These are phyloP conservation scores for Tetragnatha versicolor DNA, from an alignment of 1,140 invertebrate genomes.

Conservation along the genomic window DNA sequence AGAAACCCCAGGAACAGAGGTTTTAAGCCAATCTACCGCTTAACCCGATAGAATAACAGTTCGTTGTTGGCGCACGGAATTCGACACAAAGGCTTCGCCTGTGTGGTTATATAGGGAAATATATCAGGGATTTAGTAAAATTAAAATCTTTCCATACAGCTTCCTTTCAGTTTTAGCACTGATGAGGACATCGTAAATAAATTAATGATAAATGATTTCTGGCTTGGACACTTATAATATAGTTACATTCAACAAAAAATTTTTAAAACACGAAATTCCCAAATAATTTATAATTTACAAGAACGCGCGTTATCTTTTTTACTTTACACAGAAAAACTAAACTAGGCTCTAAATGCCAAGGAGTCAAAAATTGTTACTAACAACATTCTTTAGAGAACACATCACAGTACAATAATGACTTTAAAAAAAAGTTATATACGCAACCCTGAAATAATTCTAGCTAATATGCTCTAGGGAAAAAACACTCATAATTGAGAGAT, in stretches of 20 bases:
- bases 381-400: constrained; percentile 54
- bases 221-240: constrained; percentile 26
- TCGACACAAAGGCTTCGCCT: constrained; percentile 6
- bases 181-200: constrained; percentile 34
- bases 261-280: neutral
- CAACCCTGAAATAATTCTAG: constrained; percentile 53
- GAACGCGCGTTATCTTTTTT: neutral
- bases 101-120: neutral
- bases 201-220: constrained; percentile 48
- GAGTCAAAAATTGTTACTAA: constrained; percentile 42
- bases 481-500: constrained; percentile 56
- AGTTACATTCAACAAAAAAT: constrained; percentile 12
- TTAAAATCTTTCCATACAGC: constrained; percentile 38
- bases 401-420: constrained; percentile 54
- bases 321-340: constrained; percentile 45
- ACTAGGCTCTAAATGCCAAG: constrained; percentile 52
- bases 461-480: constrained; percentile 52
- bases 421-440: constrained; percentile 34
- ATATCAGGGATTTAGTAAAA: constrained; percentile 36
- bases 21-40: neutral
- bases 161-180: constrained; percentile 8
- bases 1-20: constrained; percentile 23
- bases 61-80: constrained; percentile 46
- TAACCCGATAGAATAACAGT: constrained; percentile 7
- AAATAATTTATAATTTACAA: neutral